Evolutionary conservation across 1,140 invertebrate species (phyloP).

Genomic region (Drosophila pachea): DNA sequence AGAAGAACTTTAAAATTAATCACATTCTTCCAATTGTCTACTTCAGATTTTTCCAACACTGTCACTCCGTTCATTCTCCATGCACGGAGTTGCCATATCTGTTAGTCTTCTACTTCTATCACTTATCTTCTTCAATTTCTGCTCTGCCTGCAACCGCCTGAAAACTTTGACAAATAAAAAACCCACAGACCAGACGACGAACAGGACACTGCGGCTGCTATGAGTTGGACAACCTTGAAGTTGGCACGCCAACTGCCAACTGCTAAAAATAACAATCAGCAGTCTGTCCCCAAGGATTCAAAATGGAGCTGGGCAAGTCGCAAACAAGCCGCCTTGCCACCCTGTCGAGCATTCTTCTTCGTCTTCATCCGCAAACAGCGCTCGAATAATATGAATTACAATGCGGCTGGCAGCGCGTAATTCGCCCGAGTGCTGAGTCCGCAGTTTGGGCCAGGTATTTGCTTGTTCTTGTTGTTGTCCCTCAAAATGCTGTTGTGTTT

Average conservation of each 20-base stretch:
- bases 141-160: neutral
- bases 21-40: too few species aligned
- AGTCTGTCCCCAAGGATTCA: slow-evolving; percentile 40
- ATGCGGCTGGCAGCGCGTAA: slow-evolving; percentile 61
- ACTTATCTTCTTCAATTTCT: neutral
- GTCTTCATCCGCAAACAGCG: neutral
- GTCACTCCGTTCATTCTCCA: neutral
- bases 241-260: neutral
- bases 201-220: neutral
- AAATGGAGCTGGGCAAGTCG: slow-evolving; percentile 34
- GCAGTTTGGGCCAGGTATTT: slow-evolving; percentile 13
- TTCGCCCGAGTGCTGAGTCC: slow-evolving; percentile 59
- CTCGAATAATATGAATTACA: slow-evolving; percentile 72
- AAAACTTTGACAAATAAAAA: slow-evolving; percentile 24
- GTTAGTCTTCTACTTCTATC: too few species aligned
- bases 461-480: slow-evolving; percentile 8
- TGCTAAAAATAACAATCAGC: slow-evolving; percentile 46
- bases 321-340: slow-evolving; percentile 17
- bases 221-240: slow-evolving; percentile 25
- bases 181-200: neutral
- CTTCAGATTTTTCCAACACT: too few species aligned
- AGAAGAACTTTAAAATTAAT: too few species aligned
- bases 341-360: too few species aligned
- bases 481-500: slow-evolving; percentile 1
- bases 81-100: too few species aligned